Evolutionary conservation across 2,888 invertebrate species (phyloP).

Genomic region (Steinernema carpocapsae): DNA sequence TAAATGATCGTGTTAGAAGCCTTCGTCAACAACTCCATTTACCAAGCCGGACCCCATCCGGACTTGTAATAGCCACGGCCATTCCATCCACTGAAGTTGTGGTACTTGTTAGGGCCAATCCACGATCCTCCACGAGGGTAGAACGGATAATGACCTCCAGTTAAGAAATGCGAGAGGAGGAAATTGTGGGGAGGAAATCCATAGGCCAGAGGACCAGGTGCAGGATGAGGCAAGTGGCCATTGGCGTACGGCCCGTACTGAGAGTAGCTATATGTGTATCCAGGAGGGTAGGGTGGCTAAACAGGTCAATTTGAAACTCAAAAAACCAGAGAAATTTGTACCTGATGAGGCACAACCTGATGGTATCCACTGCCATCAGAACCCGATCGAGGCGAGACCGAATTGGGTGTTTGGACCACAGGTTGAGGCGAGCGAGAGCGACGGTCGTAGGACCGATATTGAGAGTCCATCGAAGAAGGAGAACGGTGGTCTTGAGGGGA

Average conservation of each 20-base stretch:
- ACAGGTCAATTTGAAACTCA: neutral
- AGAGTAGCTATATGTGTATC: slow-evolving; percentile 39
- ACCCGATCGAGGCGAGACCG: slow-evolving; percentile 19
- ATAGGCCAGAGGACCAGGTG: slow-evolving; percentile 38
- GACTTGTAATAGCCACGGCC: slow-evolving; percentile 49
- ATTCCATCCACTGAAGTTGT: slow-evolving; percentile 56
- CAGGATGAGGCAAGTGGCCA: neutral
- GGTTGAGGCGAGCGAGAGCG: slow-evolving; percentile 30
- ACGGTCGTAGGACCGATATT: slow-evolving; percentile 44
- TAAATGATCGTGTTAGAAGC: no score
- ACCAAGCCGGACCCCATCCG: slow-evolving; percentile 62
- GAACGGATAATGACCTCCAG: slow-evolving; percentile 44
- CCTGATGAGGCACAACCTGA: slow-evolving; percentile 1
- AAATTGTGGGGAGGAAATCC: slow-evolving; percentile 47
- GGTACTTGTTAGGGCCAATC: slow-evolving; percentile 54
- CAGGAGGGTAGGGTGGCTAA: slow-evolving; percentile 38
- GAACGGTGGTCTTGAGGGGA: slow-evolving; percentile 56
- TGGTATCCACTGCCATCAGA: slow-evolving; percentile 9
- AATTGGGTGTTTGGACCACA: neutral
- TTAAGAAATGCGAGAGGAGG: slow-evolving; percentile 48
- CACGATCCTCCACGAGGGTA: slow-evolving; percentile 30
- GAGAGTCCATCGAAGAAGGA: slow-evolving; percentile 58
- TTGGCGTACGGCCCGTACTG: slow-evolving; percentile 40
- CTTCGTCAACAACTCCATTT: no score
- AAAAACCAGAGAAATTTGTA: neutral